Percentiles rank a stretch among this genome's conserved stretches.
These are phyloP conservation scores for Drosophila hydei DNA, from an alignment of 1,140 invertebrate species.

Conservation along the genomic window DNA sequence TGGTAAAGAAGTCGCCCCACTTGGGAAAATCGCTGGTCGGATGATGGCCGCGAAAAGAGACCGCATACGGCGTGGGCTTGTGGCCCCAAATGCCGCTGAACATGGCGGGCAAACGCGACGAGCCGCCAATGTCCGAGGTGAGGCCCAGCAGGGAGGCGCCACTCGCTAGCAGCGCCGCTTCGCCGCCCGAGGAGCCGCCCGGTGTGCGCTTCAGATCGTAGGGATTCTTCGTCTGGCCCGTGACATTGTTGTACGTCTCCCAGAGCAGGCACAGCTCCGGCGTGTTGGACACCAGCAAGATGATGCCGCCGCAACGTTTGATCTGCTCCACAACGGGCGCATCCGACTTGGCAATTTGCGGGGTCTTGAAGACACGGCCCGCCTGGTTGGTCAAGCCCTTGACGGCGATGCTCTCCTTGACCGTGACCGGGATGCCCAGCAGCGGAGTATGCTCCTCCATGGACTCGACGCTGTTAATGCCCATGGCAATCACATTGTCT, in stretches of 20 bases:
- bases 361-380: slow-evolving; percentile 84
- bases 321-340: slow-evolving; percentile 89
- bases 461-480: slow-evolving; percentile 83
- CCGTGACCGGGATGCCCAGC: slow-evolving; percentile 88
- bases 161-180: slow-evolving; percentile 88
- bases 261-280: slow-evolving; percentile 96
- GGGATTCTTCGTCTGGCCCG: slow-evolving; percentile 94
- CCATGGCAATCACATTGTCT: slow-evolving; percentile 84
- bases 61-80: slow-evolving; percentile 88
- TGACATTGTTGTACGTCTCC: slow-evolving; percentile 94
- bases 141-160: slow-evolving; percentile 92
- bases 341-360: slow-evolving; percentile 88
- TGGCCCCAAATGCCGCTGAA: slow-evolving; percentile 95
- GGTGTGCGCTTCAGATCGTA: slow-evolving; percentile 90
- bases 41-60: slow-evolving; percentile 86
- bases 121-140: slow-evolving; percentile 94
- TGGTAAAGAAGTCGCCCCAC: slow-evolving; percentile 87
- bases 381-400: slow-evolving; percentile 86
- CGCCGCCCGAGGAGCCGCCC: slow-evolving; percentile 92
- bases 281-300: slow-evolving; percentile 93
- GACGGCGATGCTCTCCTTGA: slow-evolving; percentile 88
- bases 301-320: slow-evolving; percentile 92
- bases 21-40: slow-evolving; percentile 85
- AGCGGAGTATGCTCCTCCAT: slow-evolving; percentile 86
- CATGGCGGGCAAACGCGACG: slow-evolving; percentile 92